A percentile compares a stretch with the other conserved stretches of the same genome.
phyloP scores from a whole-genome alignment of 2,888 invertebrate species.

The Dinocampus coccinellae region DNA sequence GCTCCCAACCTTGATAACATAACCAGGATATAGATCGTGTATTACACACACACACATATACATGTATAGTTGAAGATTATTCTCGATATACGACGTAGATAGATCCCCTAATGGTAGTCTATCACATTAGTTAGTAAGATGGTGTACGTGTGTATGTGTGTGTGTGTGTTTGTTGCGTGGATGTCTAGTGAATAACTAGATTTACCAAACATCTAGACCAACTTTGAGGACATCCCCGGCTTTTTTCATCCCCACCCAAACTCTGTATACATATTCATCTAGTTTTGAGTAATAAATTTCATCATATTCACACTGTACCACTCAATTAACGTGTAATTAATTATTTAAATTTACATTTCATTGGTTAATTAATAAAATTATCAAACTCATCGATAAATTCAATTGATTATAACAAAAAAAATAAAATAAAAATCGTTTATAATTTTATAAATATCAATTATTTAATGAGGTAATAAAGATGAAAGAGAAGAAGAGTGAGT shows the following conservation, averaged over 20 bases:
- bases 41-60: constrained; percentile 31
- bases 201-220: constrained; percentile 41
- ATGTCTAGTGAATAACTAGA: constrained; percentile 50
- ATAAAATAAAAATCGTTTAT: no score
- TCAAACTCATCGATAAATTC: no score
- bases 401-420: no score
- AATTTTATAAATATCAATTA: no score
- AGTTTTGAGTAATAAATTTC: neutral
- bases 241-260: no score
- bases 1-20: constrained; percentile 27
- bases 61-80: constrained; percentile 14
- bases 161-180: constrained; percentile 16
- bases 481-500: constrained; percentile 38
- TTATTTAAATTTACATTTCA: neutral
- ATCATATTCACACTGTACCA: neutral
- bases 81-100: constrained; percentile 41
- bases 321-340: neutral
- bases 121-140: constrained; percentile 61
- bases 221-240: neutral
- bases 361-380: neutral
- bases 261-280: neutral
- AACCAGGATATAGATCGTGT: neutral
- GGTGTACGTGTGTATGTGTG: constrained; percentile 36
- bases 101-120: constrained; percentile 58
- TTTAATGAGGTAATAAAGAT: no score